phyloP scores from a whole-genome alignment of 2,888 invertebrate genomes.

The Dryobota labecula region DNA sequence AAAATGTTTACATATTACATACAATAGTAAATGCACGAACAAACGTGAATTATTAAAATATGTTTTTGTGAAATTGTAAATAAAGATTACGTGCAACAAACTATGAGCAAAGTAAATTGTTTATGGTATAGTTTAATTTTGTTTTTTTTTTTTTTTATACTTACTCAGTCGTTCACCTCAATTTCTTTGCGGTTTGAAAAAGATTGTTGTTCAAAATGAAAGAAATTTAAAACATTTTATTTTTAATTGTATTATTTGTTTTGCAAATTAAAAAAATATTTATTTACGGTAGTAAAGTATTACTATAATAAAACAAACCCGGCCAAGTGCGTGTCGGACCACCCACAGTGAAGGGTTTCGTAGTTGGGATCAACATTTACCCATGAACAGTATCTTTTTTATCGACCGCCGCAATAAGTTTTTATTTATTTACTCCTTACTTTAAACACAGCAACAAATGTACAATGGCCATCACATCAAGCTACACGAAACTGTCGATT shows the following conservation, averaged over 20 bases:
- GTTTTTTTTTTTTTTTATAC: neutral
- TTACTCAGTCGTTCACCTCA: too few species aligned
- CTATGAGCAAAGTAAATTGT: slow-evolving; percentile 73
- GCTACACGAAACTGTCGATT: too few species aligned
- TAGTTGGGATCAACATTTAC: neutral
- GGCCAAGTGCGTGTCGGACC: neutral
- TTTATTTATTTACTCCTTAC: neutral
- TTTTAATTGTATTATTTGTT: neutral
- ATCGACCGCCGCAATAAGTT: neutral
- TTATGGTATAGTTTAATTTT: slow-evolving; percentile 67
- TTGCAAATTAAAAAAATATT: neutral
- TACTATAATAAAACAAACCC: neutral
- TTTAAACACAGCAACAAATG: too few species aligned
- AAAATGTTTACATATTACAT: slow-evolving; percentile 80
- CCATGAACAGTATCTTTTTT: neutral
- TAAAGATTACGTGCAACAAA: slow-evolving; percentile 88
- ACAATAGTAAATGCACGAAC: slow-evolving; percentile 66
- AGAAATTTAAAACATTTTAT: too few species aligned
- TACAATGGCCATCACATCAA: too few species aligned
- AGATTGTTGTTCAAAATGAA: neutral
- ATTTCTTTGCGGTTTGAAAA: neutral
- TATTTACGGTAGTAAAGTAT: too few species aligned
- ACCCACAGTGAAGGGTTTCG: neutral
- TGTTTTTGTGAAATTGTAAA: slow-evolving; percentile 82
- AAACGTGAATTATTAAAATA: slow-evolving; percentile 72